Percentiles rank a stretch among this genome's conserved stretches.
Evolutionary conservation across 2,888 invertebrate species (phyloP).

Genomic region (Exephanes ischioxanthus): DNA sequence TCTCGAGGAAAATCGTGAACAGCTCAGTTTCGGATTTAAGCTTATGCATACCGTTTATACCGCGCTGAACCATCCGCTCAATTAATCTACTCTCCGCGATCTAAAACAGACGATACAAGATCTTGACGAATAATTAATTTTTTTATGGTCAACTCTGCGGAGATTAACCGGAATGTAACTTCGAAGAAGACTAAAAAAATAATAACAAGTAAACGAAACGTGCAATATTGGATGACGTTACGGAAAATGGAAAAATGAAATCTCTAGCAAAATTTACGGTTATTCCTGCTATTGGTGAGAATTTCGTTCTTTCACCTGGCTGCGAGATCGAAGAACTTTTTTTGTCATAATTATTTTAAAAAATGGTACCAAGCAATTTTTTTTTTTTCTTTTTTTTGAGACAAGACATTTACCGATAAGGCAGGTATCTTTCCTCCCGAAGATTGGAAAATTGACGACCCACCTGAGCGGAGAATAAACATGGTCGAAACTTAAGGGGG

Average conservation of each 20-base stretch:
- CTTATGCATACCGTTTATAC: conserved; percentile 38
- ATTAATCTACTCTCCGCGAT: background rate
- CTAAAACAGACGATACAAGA: background rate
- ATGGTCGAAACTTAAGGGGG: conserved; percentile 30
- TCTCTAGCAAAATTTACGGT: background rate
- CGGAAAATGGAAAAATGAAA: background rate
- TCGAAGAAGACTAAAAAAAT: background rate
- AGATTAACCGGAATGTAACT: background rate
- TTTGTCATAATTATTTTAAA: background rate
- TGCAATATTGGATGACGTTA: background rate
- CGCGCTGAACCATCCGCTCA: conserved; percentile 21
- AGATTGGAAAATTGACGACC: conserved; percentile 57
- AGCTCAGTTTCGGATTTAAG: conserved; percentile 56
- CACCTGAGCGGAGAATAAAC: background rate
- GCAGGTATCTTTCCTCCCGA: background rate
- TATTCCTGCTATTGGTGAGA: background rate
- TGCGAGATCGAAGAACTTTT: background rate
- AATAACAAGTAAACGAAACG: background rate
- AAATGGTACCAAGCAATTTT: background rate
- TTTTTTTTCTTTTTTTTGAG: background rate
- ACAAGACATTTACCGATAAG: conserved; percentile 27
- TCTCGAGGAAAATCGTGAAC: conserved; percentile 33
- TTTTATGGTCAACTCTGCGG: background rate
- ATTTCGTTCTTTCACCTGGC: too few species aligned
- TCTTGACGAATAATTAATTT: background rate